Conservation (phyloP, 37 sponge, comb jelly and placozoan species). For the Haliclona indistincta region DNA sequence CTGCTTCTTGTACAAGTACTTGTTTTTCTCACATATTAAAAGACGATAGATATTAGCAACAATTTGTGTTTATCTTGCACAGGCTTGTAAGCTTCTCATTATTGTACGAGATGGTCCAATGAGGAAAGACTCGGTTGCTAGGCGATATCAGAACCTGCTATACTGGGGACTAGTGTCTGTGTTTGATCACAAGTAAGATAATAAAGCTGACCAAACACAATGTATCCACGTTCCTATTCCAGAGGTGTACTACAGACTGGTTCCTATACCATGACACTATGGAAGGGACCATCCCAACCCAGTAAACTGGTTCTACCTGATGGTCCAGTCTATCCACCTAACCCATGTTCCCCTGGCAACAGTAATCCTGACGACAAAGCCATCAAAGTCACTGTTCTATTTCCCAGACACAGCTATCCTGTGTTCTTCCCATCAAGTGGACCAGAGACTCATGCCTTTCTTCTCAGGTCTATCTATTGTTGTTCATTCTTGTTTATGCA, state of each 20-base stretch:
- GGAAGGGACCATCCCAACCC: constrained; percentile 41
- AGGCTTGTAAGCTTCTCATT: constrained; percentile 52
- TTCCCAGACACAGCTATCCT: constrained; percentile 69
- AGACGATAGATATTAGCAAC: too few relatives aligned
- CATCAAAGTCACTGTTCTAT: constrained; percentile 44
- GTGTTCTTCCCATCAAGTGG: constrained; percentile 60
- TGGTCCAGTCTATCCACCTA: constrained; percentile 13
- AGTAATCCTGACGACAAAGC: constrained; percentile 71
- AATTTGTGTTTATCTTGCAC: too few relatives aligned
- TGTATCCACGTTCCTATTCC: background rate
- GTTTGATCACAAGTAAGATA: constrained; percentile 53
- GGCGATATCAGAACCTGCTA: constrained; percentile 4
- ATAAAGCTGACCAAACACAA: too few relatives aligned
- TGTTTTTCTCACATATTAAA: too few relatives aligned
- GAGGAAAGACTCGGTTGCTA: constrained; percentile 16
- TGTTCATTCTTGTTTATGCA: too few relatives aligned
- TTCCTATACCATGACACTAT: constrained; percentile 38
- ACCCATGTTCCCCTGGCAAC: constrained; percentile 64
- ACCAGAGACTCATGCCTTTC: constrained; percentile 37
- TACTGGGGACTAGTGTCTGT: constrained; percentile 60
- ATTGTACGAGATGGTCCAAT: constrained; percentile 16
- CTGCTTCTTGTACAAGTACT: too few relatives aligned
- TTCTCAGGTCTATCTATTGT: too few relatives aligned
- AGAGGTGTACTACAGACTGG: constrained; percentile 35
- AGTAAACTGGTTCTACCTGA: constrained; percentile 5